These are phyloP conservation scores for Sebastolobus alascanus DNA, from an alignment of 2,797 vertebrate species.

Conservation along the genomic window DNA sequence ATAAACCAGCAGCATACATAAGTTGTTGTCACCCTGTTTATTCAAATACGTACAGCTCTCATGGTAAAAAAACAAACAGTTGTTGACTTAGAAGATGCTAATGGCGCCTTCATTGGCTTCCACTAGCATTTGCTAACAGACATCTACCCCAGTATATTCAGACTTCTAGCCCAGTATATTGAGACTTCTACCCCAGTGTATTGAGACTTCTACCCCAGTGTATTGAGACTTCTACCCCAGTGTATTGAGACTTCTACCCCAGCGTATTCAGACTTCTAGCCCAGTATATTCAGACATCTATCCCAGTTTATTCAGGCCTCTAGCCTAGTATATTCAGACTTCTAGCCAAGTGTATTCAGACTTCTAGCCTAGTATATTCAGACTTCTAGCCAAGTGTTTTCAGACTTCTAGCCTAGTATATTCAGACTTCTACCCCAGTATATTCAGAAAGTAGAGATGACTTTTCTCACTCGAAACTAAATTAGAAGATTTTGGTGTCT, in stretches of 20 bases:
- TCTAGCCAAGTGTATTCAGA: too few species aligned
- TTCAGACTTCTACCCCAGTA: not conserved
- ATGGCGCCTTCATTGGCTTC: not conserved
- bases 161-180: too few species aligned
- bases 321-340: too few species aligned
- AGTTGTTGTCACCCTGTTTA: not conserved
- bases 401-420: too few species aligned
- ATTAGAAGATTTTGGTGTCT: not conserved
- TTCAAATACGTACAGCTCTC: not conserved
- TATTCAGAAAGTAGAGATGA: not conserved
- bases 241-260: too few species aligned
- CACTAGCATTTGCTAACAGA: not conserved
- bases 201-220: too few species aligned
- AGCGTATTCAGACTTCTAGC: too few species aligned
- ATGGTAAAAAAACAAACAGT: not conserved
- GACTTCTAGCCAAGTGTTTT: too few species aligned
- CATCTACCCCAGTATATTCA: not conserved
- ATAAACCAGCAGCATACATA: not conserved
- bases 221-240: too few species aligned
- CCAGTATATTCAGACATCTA: too few species aligned
- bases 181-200: too few species aligned
- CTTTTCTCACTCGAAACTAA: not conserved
- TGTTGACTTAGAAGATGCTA: not conserved
- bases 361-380: too few species aligned
- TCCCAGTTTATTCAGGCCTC: fast-evolving